phyloP scores from a whole-genome alignment of 2,113 vertebrate genomes.

The Murina feae region DNA sequence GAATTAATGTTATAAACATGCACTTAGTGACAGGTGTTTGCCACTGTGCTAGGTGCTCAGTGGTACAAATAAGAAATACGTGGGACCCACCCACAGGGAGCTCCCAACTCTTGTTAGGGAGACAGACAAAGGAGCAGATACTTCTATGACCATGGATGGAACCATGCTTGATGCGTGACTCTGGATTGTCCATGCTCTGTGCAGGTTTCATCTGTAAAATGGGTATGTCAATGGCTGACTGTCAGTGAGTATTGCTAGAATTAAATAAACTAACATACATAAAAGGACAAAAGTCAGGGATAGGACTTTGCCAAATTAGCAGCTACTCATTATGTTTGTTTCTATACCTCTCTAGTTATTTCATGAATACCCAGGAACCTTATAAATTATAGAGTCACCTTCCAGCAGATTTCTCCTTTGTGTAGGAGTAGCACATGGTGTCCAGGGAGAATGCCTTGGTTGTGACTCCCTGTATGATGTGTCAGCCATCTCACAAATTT shows the following conservation, averaged over 20 bases:
- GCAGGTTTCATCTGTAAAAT: background rate
- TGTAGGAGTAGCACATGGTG: background rate
- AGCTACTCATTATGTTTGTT: background rate
- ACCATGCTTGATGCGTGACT: rapidly evolving
- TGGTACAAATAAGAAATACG: background rate
- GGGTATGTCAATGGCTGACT: background rate
- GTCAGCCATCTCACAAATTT: background rate
- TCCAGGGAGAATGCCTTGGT: background rate
- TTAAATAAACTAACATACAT: background rate
- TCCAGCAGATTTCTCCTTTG: background rate
- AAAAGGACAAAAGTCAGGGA: background rate
- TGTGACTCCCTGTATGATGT: background rate
- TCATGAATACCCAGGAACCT: background rate
- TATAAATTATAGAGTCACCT: background rate
- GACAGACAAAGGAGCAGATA: background rate
- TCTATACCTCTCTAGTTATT: background rate
- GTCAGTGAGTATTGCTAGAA: background rate
- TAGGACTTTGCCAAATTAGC: background rate
- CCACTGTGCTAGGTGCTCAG: background rate
- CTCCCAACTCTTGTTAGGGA: background rate
- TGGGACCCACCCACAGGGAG: background rate
- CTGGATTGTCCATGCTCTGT: background rate
- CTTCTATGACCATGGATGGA: background rate
- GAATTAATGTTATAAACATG: background rate
- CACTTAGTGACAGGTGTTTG: background rate